Conservation (phyloP, 2,797 vertebrate genomes). For the Cossypha caffra region DNA sequence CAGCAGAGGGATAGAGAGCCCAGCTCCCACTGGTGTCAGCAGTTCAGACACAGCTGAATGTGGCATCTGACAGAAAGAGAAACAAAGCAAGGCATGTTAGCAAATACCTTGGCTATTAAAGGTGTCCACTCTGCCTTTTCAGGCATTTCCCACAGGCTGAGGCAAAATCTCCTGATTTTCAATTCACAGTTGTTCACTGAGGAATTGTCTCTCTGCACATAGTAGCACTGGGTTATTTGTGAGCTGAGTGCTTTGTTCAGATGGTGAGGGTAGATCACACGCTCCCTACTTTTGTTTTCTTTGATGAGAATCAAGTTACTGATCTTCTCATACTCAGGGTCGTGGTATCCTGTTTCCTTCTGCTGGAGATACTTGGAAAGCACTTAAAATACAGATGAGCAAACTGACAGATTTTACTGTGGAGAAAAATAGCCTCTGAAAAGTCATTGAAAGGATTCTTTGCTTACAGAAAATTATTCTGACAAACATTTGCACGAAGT, state of each 20-base stretch:
- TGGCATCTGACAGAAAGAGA: background rate
- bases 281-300: background rate
- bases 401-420: background rate
- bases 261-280: background rate
- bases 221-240: background rate
- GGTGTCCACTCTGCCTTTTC: background rate
- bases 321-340: background rate
- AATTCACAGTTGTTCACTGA: background rate
- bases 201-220: background rate
- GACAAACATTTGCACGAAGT: background rate
- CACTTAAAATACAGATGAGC: background rate
- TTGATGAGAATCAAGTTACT: background rate
- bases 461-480: background rate
- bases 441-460: background rate
- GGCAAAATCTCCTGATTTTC: background rate
- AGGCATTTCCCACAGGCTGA: background rate
- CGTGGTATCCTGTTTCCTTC: background rate
- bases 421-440: background rate
- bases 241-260: background rate
- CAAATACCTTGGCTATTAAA: background rate
- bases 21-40: background rate
- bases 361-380: background rate
- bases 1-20: background rate
- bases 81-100: constrained; percentile 9
- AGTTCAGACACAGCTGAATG: background rate